Base-by-base conservation (phyloP, 1,140 invertebrate genomes). In the Brachionus angularis region DNA sequence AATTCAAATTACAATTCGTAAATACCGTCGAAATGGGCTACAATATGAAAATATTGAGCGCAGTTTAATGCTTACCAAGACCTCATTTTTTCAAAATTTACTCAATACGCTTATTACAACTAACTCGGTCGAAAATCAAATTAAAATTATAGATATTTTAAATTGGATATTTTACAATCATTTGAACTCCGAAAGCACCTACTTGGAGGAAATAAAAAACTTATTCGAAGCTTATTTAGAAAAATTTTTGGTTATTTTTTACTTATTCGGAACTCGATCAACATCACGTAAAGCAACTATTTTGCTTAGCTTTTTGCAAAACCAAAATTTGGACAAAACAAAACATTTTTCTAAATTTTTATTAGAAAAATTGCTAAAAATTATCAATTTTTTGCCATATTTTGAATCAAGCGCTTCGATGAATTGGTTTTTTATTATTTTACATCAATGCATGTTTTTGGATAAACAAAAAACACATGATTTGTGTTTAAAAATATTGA, bases 131-230 rank as follows among this genome's bases (percentile, higher is more conserved):
- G 47, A 67, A 14, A 44, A 23, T 31, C 62, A 47, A 49, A 12
- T 67, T 18, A 67, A 67, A 34, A 23, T 50, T 1, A 67, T 67
- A 5, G 62, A 67, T 23, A 31, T 49, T 0, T 16, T 49, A 8
- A 67, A 50, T 33, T 67, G 62, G 62, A 18, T 67, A 1, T 50
- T 67, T 31, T 67, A 67, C 7, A 67, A 67, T n/a, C 31, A 67
- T 33, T 33, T 29, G 21, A 47, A 18, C 12, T 46, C 42, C 2
- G 62, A 67, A 21, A n/a, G n/a, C n/a, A n/a, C n/a, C n/a, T 50
- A 50, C 29, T 67, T 67, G 14, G 1, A 5, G 0, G 10, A 49
- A 5, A 31, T 67, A 16, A 34, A 31, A 8, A 14, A 18, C 14
- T 29, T 67, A 47, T 33, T 67, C 29, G 42, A 47, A 18, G 18